A percentile compares a stretch with the other conserved stretches of the same genome.
phyloP scores from a whole-genome alignment of 2,797 vertebrate genomes.

The Mallotus villosus region DNA sequence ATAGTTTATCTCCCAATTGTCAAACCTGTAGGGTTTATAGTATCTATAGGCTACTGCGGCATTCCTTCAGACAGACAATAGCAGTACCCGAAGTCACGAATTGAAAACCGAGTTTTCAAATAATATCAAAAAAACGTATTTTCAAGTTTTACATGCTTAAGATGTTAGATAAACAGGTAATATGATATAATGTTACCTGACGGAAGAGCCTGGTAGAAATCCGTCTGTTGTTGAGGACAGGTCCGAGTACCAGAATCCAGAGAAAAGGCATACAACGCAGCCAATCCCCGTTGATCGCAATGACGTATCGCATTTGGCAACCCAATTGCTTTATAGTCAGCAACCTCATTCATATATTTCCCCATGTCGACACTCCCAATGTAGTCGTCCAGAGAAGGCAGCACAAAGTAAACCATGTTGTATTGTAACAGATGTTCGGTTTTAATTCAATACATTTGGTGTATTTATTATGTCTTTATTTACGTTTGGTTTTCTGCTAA shows the following conservation, averaged over 20 bases:
- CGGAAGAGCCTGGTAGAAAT: constrained; percentile 28
- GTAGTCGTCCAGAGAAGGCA: constrained; percentile 14
- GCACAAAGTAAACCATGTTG: neutral
- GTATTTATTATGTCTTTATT: neutral
- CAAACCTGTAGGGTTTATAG: neutral
- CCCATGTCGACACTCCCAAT: constrained; percentile 19
- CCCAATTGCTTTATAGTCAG: constrained; percentile 30
- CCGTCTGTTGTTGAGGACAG: constrained; percentile 41
- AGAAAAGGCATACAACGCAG: constrained; percentile 44
- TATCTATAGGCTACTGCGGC: constrained; percentile 39
- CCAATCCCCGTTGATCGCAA: constrained; percentile 57
- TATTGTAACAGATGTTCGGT: neutral
- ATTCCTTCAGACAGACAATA: constrained; percentile 29
- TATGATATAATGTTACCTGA: constrained; percentile 49
- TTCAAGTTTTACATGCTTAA: neutral
- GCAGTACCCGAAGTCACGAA: neutral
- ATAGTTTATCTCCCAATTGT: neutral
- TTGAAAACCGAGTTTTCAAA: neutral
- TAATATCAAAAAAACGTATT: neutral
- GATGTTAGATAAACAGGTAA: neutral
- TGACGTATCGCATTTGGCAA: constrained; percentile 59
- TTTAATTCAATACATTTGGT: neutral
- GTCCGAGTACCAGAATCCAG: constrained; percentile 48
- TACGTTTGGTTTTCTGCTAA: neutral
- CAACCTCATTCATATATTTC: constrained; percentile 50